Base-by-base conservation (phyloP, 2,888 invertebrate species). In the Marronus borbonicus region DNA sequence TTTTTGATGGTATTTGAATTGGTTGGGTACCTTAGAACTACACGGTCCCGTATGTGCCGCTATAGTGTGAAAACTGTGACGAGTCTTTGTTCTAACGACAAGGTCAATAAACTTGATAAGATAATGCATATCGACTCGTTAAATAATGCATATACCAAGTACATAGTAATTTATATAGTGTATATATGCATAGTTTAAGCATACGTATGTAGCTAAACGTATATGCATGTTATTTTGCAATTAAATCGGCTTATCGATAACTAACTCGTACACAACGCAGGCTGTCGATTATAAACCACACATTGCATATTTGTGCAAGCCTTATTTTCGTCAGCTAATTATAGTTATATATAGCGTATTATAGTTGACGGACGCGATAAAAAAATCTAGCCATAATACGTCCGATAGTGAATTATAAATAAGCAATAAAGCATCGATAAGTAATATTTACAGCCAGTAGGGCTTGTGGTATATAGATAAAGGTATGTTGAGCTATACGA, bases 81-180 rank as follows among this genome's bases (percentile, higher is more conserved):
- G 44, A 66, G 72, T 58, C 72, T 72, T 72, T 72, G 72, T 72
- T 72, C 58, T 39, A 72, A 52, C 58, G 39, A 36, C 72, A 72
- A 72, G 72, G 72, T 72, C 72, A 72, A 72, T 72, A 72, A 72
- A 72, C 72, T 60, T 72, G 72, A 72, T 72, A 72, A 72, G 72
- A 72, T 72, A 72, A 72, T 72, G 50, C 58, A 60, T 72, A 72
- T 58, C 72, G 17, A 20, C 17, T 58, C 20, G 58, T 49, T 70
- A 55, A 58, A 58, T 58, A 58, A 70, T 70, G 58, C 66, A 66
- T 44, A 20, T 20, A 20, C 49, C n/a, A 8, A 28, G 44, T 10
- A 49, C 44, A 64, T 36, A 64, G 14, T 3, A 4, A 64, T 14
- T 12, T 64, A 36, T 5, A 39, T 31, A 36, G 4, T 17, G 8